phyloP scores from a whole-genome alignment of 1,140 invertebrate species.

The Caerostris darwini region DNA sequence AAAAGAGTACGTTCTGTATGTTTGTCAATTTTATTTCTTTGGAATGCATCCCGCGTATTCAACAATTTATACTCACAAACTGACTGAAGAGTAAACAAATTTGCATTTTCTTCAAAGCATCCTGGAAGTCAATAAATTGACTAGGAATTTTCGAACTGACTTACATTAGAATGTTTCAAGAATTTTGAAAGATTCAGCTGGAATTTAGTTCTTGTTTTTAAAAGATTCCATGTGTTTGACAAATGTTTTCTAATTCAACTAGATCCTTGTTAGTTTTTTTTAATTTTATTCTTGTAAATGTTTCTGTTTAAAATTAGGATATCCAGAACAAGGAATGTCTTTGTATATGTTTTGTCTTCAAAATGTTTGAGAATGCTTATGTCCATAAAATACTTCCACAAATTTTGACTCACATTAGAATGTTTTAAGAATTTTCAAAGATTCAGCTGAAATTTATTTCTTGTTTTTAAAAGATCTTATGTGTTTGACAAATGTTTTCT shows the following conservation, averaged over 20 bases:
- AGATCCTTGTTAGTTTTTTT: background rate
- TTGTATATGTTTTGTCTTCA: too few species aligned
- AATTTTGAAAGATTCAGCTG: background rate
- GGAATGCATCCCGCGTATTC: background rate
- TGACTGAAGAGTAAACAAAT: constrained; percentile 10
- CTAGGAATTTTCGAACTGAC: background rate
- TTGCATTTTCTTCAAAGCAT: background rate
- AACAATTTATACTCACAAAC: constrained; percentile 11
- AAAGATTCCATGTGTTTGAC: background rate
- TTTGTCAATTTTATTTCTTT: constrained; percentile 2
- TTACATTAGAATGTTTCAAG: background rate
- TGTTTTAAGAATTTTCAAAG: background rate
- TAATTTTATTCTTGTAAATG: too few species aligned
- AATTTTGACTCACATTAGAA: background rate
- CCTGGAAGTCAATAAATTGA: background rate
- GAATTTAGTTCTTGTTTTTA: background rate
- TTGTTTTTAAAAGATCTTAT: background rate
- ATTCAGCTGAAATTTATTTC: background rate
- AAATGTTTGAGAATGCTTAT: too few species aligned
- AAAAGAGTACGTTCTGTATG: background rate
- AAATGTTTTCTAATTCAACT: background rate
- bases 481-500: background rate
- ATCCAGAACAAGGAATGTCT: too few species aligned
- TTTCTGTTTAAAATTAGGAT: too few species aligned
- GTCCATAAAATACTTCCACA: too few species aligned